Percentiles rank a stretch among this genome's conserved stretches.
Conservation (phyloP, 2,113 vertebrate species). For the Cottus gobio region DNA sequence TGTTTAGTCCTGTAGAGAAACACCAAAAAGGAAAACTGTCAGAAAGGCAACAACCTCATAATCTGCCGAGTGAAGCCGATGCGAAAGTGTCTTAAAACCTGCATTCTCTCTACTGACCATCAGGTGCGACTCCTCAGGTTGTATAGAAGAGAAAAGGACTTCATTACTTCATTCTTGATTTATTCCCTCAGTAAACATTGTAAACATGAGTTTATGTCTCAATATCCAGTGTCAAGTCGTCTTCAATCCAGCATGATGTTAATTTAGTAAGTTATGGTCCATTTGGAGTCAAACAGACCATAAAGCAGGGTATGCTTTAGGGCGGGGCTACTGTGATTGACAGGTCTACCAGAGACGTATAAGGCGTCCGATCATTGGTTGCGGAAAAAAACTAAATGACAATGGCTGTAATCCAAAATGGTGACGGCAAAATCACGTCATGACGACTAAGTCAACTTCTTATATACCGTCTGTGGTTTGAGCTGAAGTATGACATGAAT, state of each 20-base stretch:
- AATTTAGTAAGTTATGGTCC: neutral
- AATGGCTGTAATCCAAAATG: too few relatives aligned
- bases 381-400: too few relatives aligned
- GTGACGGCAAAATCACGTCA: neutral
- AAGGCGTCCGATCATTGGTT: too few relatives aligned
- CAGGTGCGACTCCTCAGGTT: neutral
- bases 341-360: neutral
- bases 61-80: neutral
- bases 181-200: neutral
- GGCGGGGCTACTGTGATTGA: neutral
- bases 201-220: neutral
- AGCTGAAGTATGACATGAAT: neutral
- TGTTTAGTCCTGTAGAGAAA: slow-evolving; percentile 24
- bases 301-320: neutral
- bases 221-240: neutral
- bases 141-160: neutral
- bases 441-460: neutral
- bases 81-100: neutral
- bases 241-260: neutral
- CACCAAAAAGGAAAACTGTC: slow-evolving; percentile 2
- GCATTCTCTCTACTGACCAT: neutral
- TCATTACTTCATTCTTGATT: neutral
- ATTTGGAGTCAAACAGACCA: neutral
- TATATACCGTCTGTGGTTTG: neutral
- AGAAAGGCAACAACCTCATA: neutral